Conservation (phyloP, 2,888 invertebrate genomes). For the Lasioglossum malachurum region DNA sequence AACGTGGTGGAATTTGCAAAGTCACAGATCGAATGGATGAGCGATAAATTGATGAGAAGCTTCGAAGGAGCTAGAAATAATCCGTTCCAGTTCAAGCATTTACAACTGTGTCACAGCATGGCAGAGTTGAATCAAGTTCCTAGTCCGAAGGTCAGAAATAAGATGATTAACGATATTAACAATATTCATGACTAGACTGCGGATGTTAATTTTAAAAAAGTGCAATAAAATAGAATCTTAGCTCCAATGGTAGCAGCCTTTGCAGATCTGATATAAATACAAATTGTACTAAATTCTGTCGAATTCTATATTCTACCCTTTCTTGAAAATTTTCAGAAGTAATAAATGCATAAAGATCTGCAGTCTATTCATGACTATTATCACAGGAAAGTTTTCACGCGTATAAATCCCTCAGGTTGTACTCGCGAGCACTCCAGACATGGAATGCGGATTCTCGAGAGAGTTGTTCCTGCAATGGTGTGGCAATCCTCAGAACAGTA, state of each 20-base stretch:
- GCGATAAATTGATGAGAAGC: constrained; percentile 97
- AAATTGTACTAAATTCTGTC: too few species aligned
- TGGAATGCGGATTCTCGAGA: constrained; percentile 97
- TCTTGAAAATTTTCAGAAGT: too few species aligned
- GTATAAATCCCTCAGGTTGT: constrained; percentile 88
- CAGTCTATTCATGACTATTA: constrained; percentile 7
- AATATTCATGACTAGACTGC: constrained; percentile 24
- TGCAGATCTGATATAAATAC: too few species aligned
- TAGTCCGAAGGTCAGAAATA: constrained; percentile 90
- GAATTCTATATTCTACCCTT: too few species aligned
- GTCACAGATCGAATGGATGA: constrained; percentile 99
- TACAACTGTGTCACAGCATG: constrained; percentile 97
- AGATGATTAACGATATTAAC: neutral
- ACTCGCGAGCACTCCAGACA: constrained; percentile 96
- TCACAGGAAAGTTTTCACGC: constrained; percentile 20
- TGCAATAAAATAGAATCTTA: too few species aligned
- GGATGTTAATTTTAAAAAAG: too few species aligned
- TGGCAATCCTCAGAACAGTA: constrained; percentile 95
- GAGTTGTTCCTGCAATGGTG: constrained; percentile 98
- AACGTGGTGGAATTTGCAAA: constrained; percentile 99
- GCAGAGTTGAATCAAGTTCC: constrained; percentile 94
- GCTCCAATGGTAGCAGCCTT: too few species aligned
- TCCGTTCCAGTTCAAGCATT: constrained; percentile 97
- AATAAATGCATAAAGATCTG: too few species aligned
- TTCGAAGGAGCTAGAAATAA: constrained; percentile 96